Base-by-base conservation (phyloP, 2,888 invertebrate genomes). In the Opisthograptis luteolata region DNA sequence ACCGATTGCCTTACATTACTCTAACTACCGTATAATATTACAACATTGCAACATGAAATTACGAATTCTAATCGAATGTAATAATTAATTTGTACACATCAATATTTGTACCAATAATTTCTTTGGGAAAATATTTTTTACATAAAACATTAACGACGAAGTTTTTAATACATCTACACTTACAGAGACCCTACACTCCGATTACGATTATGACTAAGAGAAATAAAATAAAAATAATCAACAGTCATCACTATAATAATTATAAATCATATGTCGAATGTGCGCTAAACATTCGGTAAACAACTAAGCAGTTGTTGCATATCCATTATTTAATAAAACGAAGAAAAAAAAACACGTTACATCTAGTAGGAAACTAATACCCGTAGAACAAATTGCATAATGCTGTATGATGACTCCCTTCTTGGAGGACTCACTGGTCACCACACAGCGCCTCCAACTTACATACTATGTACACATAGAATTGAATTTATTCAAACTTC, bases 341-440 rank as follows among this genome's bases (percentile, higher is more conserved):
- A 81, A 71, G 66, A 79, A 85, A 86, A 83, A n/a, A 79, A 87
- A 84, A 82, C 78, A 80, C 72, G 73, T 81, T 89, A 89, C 75
- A 79, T 63, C 89, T 90, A 90, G 71, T 90, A 90, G 90, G 90
- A 89, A 91, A 91, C 91, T 88, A 91, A 91, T 91, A 91, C 91
- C 91, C 91, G 91, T 91, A 91, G 77, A 87, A 85, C 81, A 83
- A 84, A 91, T 91, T 90, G 90, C 90, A 75, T 68, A 70, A 76
- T 70, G 68, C 72, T 68, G 58, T 66, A 63, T 60, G 62, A 58
- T 49, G 58, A 46, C 45, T 43, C 52, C 58, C 64, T 66, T 59
- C 62, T 35, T 45, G 45, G 25, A 36, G 41, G 25, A 17, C 13
- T 25, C 36, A n/a, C n/a, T n/a, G n/a, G n/a, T n/a, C n/a, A 14